phyloP scores from a whole-genome alignment of 2,888 invertebrate genomes.

The Lepetodrilus schrolli region DNA sequence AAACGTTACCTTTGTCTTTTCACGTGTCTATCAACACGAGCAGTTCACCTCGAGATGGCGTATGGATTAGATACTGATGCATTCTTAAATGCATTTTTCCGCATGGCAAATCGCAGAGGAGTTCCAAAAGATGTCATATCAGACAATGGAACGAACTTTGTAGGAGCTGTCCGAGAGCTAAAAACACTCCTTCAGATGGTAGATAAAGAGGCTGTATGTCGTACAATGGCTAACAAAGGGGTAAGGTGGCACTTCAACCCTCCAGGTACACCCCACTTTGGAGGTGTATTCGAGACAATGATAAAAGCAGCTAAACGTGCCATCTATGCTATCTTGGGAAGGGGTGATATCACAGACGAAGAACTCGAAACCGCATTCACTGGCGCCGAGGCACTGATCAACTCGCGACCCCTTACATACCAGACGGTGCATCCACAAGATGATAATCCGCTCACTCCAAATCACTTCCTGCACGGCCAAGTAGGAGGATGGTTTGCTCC shows the following conservation, averaged over 20 bases:
- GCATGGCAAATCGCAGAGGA: constrained; percentile 38
- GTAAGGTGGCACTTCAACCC: neutral
- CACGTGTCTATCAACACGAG: constrained; percentile 42
- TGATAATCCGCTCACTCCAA: constrained; percentile 28
- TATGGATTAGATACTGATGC: constrained; percentile 38
- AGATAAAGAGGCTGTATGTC: neutral
- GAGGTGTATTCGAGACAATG: neutral
- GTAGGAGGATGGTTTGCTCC: neutral
- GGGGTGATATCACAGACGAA: neutral
- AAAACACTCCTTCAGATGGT: constrained; percentile 23
- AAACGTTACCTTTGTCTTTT: constrained; percentile 44
- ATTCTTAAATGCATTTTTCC: constrained; percentile 42
- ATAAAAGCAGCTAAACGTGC: neutral
- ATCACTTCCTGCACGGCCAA: constrained; percentile 36
- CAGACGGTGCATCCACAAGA: neutral
- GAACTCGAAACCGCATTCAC: neutral
- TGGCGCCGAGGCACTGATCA: neutral
- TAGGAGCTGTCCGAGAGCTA: constrained; percentile 36
- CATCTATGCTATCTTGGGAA: constrained; percentile 23
- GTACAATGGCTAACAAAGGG: neutral
- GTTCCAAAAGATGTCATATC: constrained; percentile 34
- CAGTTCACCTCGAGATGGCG: constrained; percentile 43
- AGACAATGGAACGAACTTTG: constrained; percentile 45
- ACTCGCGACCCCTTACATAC: neutral
- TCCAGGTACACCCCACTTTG: neutral